phyloP scores from a whole-genome alignment of 2,888 invertebrate species.

The Clunio marinus region DNA sequence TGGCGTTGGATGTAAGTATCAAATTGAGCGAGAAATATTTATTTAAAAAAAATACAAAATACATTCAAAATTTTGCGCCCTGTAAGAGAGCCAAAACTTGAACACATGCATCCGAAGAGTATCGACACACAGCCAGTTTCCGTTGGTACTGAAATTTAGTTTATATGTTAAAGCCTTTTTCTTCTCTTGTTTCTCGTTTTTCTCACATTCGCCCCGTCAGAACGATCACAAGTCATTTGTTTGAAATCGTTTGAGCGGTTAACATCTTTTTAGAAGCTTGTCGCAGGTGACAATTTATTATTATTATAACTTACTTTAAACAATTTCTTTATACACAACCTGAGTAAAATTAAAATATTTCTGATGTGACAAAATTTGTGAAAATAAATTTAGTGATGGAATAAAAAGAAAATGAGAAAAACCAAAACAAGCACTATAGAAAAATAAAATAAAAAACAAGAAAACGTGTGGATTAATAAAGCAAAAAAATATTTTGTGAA shows the following conservation, averaged over 20 bases:
- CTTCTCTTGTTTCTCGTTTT: neutral
- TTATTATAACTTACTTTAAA: no score
- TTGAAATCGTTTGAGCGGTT: conserved; percentile 30
- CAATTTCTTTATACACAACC: no score
- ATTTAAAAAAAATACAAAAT: neutral
- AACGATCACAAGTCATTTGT: conserved; percentile 27
- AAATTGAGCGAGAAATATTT: no score
- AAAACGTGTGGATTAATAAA: neutral
- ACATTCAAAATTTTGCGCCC: neutral
- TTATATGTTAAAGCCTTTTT: conserved; percentile 31
- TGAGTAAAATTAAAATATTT: no score
- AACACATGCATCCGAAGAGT: no score
- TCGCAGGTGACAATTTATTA: neutral
- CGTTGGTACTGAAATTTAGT: neutral
- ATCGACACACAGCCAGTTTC: neutral
- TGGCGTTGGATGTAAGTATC: neutral
- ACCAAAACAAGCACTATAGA: no score
- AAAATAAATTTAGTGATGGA: no score
- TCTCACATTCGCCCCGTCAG: conserved; percentile 28
- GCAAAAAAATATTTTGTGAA: no score
- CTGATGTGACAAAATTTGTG: no score
- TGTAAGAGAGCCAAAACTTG: neutral
- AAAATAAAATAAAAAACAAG: neutral
- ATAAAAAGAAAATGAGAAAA: no score
- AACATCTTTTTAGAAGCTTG: conserved; percentile 13